Evolutionary conservation across 2,113 vertebrate genomes (phyloP).

Genomic region (Numenius arquata): DNA sequence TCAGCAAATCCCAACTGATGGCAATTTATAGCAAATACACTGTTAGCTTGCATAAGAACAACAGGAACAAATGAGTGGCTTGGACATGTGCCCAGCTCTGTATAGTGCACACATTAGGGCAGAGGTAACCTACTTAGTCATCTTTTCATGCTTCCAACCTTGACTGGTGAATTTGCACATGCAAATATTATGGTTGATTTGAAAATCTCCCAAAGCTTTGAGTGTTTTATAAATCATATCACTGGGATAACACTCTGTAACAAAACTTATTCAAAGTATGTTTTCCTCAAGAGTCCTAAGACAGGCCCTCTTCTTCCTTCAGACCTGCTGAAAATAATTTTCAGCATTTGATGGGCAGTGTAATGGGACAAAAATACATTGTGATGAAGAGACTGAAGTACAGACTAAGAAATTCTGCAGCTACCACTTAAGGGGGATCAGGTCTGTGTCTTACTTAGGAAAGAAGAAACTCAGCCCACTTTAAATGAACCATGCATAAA

Average conservation of each 20-base stretch:
- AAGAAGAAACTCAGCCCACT: background rate
- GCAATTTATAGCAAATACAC: background rate
- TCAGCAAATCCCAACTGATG: background rate
- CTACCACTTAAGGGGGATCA: background rate
- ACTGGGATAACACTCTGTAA: background rate
- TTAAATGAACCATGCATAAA: background rate
- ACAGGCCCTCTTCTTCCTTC: background rate
- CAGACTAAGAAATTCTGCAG: background rate
- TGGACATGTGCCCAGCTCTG: background rate
- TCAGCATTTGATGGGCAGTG: background rate
- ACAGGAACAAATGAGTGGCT: background rate
- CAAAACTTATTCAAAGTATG: background rate
- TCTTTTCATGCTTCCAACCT: background rate
- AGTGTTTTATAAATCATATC: background rate
- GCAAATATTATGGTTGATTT: background rate
- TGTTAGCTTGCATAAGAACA: background rate
- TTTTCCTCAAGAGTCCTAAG: background rate
- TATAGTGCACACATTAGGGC: background rate
- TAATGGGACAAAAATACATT: background rate
- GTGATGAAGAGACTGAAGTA: background rate
- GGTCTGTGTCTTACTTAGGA: background rate
- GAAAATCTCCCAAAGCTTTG: background rate
- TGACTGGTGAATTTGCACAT: background rate
- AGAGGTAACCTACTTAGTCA: background rate
- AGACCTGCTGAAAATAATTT: background rate